Base-by-base conservation (phyloP, 1,140 invertebrate genomes). In the Procambarus clarkii region DNA sequence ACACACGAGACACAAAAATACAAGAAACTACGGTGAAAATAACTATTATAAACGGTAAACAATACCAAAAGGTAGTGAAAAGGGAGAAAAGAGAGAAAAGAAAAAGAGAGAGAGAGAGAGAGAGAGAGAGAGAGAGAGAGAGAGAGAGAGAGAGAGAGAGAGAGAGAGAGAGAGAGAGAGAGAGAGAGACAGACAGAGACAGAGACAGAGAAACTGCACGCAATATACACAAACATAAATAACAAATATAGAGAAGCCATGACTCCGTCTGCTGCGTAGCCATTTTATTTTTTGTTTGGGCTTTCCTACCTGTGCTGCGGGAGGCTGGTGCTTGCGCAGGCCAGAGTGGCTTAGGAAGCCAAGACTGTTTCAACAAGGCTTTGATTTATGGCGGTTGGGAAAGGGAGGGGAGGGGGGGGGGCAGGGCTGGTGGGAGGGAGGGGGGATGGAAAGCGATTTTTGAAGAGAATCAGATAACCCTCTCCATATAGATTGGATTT, bases 401-500 rank as follows among this genome's bases (percentile, higher is more conserved):
- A 54, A 21, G n/a, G 46, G 46, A 50, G 46, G 5, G 54, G n/a
- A n/a, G 46, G 54, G 46, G 54, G 46, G 46, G 21, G 18, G 46
- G 24, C 2, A 21, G 46, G 54, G 7, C 0, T 2, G 78, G 1
- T 9, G 46, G 46, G 45, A 3, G 2, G 18, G 24, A 50, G 54
- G 46, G 21, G 13, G n/a, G 3, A 48, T 64, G 60, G 60, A 64
- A 64, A 64, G 60, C 60, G 60, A 64, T 64, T 64, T 64, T 64
- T 64, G 60, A 64, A 64, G 60, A 64, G 60, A 64, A 64, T 64
- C 60, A 64, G 60, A 64, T 64, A 64, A 64, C 60, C 60, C 18
- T 64, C 3, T 21, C 60, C 18, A 64, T 64, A 64, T 15, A 18
- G 13, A 15, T 3, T 64, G 60, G 60, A 64, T 21, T 4, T 64